These are phyloP conservation scores for Brachionus koreanus DNA, from an alignment of 1,140 invertebrate species.

Conservation along the genomic window DNA sequence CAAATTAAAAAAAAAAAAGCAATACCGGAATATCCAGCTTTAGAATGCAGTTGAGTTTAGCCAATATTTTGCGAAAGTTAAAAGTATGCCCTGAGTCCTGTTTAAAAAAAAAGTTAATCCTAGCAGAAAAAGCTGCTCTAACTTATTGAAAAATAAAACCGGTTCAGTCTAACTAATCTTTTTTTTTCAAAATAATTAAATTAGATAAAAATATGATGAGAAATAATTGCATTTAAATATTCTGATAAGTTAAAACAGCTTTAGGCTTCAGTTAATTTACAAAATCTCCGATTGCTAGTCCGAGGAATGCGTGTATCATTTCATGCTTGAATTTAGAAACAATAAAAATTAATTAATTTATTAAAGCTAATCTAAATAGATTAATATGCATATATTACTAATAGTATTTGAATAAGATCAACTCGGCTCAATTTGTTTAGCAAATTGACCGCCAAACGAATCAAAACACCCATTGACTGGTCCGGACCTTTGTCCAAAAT, in stretches of 20 bases:
- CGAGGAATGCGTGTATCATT: slow-evolving; percentile 44
- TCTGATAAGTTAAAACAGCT: neutral
- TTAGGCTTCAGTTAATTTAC: slow-evolving; percentile 18
- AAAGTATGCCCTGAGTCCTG: neutral
- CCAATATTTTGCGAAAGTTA: slow-evolving; percentile 8
- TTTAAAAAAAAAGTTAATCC: neutral
- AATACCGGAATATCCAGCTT: slow-evolving; percentile 28
- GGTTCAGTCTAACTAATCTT: neutral
- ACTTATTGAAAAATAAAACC: no score
- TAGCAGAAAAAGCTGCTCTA: no score
- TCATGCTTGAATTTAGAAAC: slow-evolving; percentile 18
- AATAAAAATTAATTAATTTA: neutral
- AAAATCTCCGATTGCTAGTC: slow-evolving; percentile 44
- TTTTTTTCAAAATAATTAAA: slow-evolving; percentile 13
- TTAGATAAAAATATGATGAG: neutral
- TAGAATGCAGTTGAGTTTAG: neutral
- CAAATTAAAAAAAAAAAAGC: no score
- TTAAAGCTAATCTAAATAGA: neutral
- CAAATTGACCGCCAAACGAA: slow-evolving; percentile 22
- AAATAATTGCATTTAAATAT: neutral
- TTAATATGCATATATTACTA: neutral
- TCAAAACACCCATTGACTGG: neutral
- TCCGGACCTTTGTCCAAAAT: neutral
- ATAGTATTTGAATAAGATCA: slow-evolving; percentile 22
- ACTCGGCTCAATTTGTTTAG: neutral